Conservation (phyloP, 1,140 invertebrate genomes). For the Heterodera schachtii region DNA sequence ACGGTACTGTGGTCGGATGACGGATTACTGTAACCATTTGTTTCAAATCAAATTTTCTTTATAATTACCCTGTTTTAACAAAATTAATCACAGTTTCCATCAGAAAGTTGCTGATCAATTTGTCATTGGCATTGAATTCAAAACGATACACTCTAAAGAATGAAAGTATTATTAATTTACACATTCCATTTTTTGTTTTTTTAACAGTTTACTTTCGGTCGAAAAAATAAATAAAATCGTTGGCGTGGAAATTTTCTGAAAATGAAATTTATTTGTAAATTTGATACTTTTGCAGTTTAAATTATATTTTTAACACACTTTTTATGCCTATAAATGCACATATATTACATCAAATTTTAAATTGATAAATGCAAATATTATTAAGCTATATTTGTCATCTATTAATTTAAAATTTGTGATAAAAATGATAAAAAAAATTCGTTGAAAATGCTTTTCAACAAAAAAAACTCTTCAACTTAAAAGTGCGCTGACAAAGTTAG, state of each 20-base stretch:
- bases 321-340: too few species aligned
- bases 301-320: too few species aligned
- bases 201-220: neutral
- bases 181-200: too few species aligned
- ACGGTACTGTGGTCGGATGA: neutral
- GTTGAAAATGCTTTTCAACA: neutral
- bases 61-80: slow-evolving; percentile 33
- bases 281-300: too few species aligned
- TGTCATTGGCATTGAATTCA: slow-evolving; percentile 23
- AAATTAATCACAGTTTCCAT: slow-evolving; percentile 24
- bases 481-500: too few species aligned
- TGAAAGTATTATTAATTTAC: too few species aligned
- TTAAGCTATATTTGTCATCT: too few species aligned
- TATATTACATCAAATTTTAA: too few species aligned
- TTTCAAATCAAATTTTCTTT: too few species aligned
- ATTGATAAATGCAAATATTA: too few species aligned
- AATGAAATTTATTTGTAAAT: neutral
- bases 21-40: slow-evolving; percentile 14
- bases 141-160: neutral
- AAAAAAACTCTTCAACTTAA: too few species aligned
- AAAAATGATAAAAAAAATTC: neutral
- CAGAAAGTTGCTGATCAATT: slow-evolving; percentile 3
- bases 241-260: slow-evolving; percentile 28
- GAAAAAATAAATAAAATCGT: slow-evolving; percentile 19
- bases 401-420: neutral